Evolutionary conservation across 2,888 invertebrate species (phyloP), one percentile per base, ranked within the genome.

Genomic region (Nomada lathburiana): DNA sequence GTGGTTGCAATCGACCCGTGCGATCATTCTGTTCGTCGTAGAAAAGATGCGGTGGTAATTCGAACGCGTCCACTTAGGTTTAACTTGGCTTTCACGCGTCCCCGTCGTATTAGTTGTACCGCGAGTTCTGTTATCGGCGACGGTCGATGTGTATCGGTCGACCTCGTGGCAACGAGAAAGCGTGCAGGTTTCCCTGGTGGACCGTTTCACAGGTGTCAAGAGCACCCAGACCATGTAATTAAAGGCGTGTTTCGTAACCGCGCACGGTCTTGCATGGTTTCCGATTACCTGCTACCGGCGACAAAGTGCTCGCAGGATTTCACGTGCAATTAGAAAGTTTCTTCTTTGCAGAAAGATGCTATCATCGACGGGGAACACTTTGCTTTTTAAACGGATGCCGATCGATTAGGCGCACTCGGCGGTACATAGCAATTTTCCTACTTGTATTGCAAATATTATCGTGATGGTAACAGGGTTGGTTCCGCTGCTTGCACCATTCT

Each of bases 191-290:
- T 72, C 69, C 67, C 62, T 1, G 16, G 72, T 73, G 74, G 68
- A 76, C 73, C 64, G 81, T 77, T 76, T 79, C 77, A 77, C 84
- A 86, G 83, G 83, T 84, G 85, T 83, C 84, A 83, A 86, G 82
- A 80, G 76, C 82, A 64, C 73, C 65, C 82, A 83, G 74, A 83
- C 81, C 80, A 67, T 85, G 84, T 88, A 88, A 89, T 88, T 85
- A 87, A 87, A 88, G 69, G 77, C 80, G 79, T 79, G 81, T 86
- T 88, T 88, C 83, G 86, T 85, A 86, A 88, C 85, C 77, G 74
- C 79, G 80, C 53, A 63, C 74, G 72, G 70, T 72, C 81, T 72
- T 76, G 74, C 80, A 82, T 69, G 89, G 86, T 88, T 85, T 90
- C 88, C 87, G 83, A 89, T 88, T 89, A 87, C 86, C 67, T 50